phyloP scores from a whole-genome alignment of 1,140 invertebrate species.

The Glomeris maerens region DNA sequence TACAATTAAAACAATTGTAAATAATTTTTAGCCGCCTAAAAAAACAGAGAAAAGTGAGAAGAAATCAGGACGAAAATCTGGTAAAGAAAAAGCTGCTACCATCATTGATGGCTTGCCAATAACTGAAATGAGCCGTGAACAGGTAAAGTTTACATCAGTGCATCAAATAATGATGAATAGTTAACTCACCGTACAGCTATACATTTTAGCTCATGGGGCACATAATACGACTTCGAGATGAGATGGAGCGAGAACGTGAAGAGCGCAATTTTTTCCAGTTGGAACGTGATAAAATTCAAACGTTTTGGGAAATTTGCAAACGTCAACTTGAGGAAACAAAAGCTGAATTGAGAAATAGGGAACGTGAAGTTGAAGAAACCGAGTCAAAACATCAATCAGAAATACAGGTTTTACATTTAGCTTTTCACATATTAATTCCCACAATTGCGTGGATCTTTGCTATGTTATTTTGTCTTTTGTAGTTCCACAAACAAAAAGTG shows the following conservation, averaged over 20 bases:
- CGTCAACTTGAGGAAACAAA: slow-evolving; percentile 67
- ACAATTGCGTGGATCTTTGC: not conserved
- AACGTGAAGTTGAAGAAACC: slow-evolving; percentile 71
- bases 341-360: slow-evolving; percentile 53
- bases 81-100: slow-evolving; percentile 33
- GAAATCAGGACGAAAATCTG: too few relatives aligned
- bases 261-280: slow-evolving; percentile 90
- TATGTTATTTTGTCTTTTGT: not conserved
- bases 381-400: slow-evolving; percentile 73
- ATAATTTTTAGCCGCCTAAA: too few relatives aligned
- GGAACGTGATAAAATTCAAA: slow-evolving; percentile 82
- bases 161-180: not conserved
- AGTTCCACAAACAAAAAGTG: slow-evolving; percentile 74
- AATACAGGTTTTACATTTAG: slow-evolving; percentile 16
- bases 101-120: slow-evolving; percentile 82
- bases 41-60: too few relatives aligned
- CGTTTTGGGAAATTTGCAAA: slow-evolving; percentile 84
- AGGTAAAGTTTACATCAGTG: slow-evolving; percentile 30
- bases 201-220: slow-evolving; percentile 56
- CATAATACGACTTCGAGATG: slow-evolving; percentile 68
- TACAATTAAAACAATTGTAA: too few relatives aligned
- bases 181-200: not conserved
- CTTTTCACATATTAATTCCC: not conserved
- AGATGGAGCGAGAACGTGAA: slow-evolving; percentile 82
- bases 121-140: slow-evolving; percentile 81